Base-by-base conservation (phyloP, 2,113 vertebrate species). In the Chaenocephalus aceratus region DNA sequence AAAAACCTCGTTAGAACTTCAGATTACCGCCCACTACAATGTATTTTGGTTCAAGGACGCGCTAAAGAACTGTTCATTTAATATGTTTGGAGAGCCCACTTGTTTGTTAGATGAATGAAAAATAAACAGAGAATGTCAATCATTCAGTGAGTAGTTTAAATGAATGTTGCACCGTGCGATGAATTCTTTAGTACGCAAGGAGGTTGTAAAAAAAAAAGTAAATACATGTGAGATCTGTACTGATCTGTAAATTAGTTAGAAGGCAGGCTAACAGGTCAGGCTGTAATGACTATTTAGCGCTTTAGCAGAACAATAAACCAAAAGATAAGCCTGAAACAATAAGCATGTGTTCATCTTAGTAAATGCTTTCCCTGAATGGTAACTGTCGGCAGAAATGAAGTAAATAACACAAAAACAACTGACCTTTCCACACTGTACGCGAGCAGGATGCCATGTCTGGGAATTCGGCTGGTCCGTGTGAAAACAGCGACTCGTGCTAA, bases 341-440 rank as follows among this genome's bases (percentile, higher is more conserved):
- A 0, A 4, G 7, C 4, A 11, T 14, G 0, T 3, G 4, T 5
- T 23, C 44, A 0, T 48, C 2, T 59, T n/a, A 48, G 0, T 21
- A 18, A 26, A 45, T 3, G 12, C 4, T 59, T 18, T 0, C 3
- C 9, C 5, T 2, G 4, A 2, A 5, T 5, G 5, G 15, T 56
- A 0, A 48, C 26, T 62, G 14, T 23, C 3, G 52, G 0, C 14
- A 2, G 4, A 4, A 57, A 6, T 4, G 0, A 12, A 46, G 9
- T 4, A 11, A 54, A 57, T 52, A 1, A 6, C 3, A 18, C 1
- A 12, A 36, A 66, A 74, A 60, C 11, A 44, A 84, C 95, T 94
- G 94, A 96, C 95, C 95, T 96, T 91, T 94, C 80, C 86, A 82
- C 21, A 86, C 10, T 4, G 36, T 80, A 67, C 88, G 88, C 51